Base-by-base conservation (phyloP, 2,888 invertebrate species). In the Acronicta leporina region DNA sequence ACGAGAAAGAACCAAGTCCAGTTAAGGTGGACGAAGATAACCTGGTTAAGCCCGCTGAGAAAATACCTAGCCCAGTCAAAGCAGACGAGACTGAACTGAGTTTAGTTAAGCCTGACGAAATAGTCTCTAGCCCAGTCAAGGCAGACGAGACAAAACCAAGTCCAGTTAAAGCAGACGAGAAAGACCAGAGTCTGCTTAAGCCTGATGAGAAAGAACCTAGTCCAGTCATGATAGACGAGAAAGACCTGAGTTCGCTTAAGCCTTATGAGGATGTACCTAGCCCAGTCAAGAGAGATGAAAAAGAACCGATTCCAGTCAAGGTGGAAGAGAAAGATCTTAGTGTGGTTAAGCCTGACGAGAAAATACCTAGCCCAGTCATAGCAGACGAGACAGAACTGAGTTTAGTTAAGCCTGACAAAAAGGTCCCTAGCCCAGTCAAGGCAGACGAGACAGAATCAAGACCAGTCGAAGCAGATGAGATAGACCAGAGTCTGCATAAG, bases 121-220 rank as follows among this genome's bases (percentile, higher is more conserved):
- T 9, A 7, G 30, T 10, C 8, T 10, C 30, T 2, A 30, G 30
- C 30, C 30, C 30, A 20, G 10, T 38, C 47, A 9, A 65, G 65
- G 27, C 51, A 13, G 25, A 53, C 8, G 46, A 56, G 10, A 57
- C 50, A 8, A 45, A 8, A 13, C 8, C 11, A 1, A 47, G 47
- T 42, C 15, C 33, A 11, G 5, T 15, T 2, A 43, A 48, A 11
- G 6, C 35, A 5, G 20, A 49, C 5, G 49, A 49, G 6, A 38
- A 43, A 16, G 30, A 13, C 58, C 13, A 63, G 42, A 13, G 42
- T 54, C 16, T 33, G 33, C 11, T n/a, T n/a, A 48, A 48, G 43
- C 30, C 25, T 25, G 58, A 56, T 8, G 70, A 67, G 0, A 63
- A 49, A 15, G 52, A 1, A 8, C 38, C 40, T 6, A 15, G 11